Evolutionary conservation across 2,888 invertebrate species (phyloP).

Genomic region (Sphinx pinastri): DNA sequence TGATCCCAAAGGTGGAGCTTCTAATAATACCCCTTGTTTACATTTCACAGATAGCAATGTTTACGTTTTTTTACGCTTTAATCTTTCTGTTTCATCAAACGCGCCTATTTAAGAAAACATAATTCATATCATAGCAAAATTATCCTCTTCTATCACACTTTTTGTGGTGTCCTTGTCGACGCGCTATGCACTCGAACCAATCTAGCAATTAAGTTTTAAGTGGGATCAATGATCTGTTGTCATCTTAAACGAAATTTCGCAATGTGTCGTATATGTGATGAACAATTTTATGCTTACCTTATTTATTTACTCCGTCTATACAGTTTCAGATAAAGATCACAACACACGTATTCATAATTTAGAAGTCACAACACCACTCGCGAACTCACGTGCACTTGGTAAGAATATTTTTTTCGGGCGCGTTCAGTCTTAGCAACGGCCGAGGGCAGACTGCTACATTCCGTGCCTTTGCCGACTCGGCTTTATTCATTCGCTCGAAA

Average conservation of each 20-base stretch:
- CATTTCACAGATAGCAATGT: constrained; percentile 70
- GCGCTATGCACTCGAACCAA: constrained; percentile 58
- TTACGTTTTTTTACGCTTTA: constrained; percentile 64
- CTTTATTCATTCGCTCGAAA: constrained; percentile 44
- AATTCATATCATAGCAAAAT: constrained; percentile 4
- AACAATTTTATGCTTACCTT: constrained; percentile 44
- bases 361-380: constrained; percentile 53
- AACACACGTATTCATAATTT: constrained; percentile 55
- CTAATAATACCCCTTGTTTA: constrained; percentile 78
- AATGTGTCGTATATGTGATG: constrained; percentile 38
- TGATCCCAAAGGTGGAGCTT: constrained; percentile 57
- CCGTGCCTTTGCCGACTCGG: constrained; percentile 40
- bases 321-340: constrained; percentile 36
- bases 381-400: constrained; percentile 47
- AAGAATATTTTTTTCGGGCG: constrained; percentile 36
- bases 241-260: constrained; percentile 63
- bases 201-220: constrained; percentile 69
- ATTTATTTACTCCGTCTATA: constrained; percentile 32
- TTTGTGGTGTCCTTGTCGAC: constrained; percentile 7
- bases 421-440: constrained; percentile 50
- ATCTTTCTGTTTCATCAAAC: constrained; percentile 44
- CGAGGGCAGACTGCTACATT: constrained; percentile 55
- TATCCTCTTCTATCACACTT: constrained; percentile 12
- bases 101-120: constrained; percentile 26
- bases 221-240: constrained; percentile 76